Evolutionary conservation across 2,797 vertebrate genomes (phyloP).

Genomic region (Platyrinchus mystaceus): DNA sequence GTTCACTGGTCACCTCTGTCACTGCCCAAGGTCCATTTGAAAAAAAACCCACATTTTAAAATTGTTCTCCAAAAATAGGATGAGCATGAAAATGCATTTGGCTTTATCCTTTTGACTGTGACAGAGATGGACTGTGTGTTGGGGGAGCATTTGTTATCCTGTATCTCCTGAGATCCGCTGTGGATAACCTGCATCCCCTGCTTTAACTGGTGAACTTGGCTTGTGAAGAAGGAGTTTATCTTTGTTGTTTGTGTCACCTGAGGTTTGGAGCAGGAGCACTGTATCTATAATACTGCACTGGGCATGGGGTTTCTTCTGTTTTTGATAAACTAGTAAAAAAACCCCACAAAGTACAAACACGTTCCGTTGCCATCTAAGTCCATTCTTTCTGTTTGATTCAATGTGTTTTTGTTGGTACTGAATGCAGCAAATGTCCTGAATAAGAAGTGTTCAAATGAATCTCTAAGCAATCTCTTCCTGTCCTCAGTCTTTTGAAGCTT

Average conservation of each 20-base stretch:
- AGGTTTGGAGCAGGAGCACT: not conserved
- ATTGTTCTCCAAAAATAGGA: not conserved
- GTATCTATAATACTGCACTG: not conserved
- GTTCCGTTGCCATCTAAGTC: not conserved
- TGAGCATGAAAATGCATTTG: not conserved
- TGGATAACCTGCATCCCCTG: not conserved
- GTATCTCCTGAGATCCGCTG: not conserved
- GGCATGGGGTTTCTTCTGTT: not conserved
- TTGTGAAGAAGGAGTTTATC: not conserved
- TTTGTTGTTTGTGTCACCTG: not conserved
- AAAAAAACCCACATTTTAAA: not conserved
- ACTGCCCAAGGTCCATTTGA: not conserved
- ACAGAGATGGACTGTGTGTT: not conserved
- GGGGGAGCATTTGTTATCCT: not conserved
- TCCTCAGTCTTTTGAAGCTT: constrained; percentile 10
- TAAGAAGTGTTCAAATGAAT: constrained; percentile 2
- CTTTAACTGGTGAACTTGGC: not conserved
- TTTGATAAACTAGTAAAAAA: not conserved
- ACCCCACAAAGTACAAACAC: not conserved
- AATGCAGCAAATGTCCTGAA: constrained; percentile 3
- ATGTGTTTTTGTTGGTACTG: not conserved
- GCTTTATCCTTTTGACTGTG: not conserved
- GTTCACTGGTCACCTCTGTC: not conserved
- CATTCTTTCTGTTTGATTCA: not conserved
- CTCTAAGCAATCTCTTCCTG: not conserved